Base-by-base conservation (phyloP, 2,797 vertebrate genomes). In the Anguilla megastoma region DNA sequence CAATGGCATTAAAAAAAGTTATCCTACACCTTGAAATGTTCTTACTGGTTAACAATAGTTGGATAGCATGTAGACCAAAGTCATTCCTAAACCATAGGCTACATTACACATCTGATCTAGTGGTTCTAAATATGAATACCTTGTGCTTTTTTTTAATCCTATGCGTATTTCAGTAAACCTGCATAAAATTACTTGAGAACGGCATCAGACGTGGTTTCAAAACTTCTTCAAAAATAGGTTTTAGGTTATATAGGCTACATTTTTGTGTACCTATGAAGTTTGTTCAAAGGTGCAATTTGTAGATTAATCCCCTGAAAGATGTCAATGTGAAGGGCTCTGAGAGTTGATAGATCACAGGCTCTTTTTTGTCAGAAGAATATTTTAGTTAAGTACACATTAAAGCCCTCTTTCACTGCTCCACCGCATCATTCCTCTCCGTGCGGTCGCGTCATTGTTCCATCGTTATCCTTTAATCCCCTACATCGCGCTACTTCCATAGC, bases 341-440 rank as follows among this genome's bases (percentile, higher is more conserved):
- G 86, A 86, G 66, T 76, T 76, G 50, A 86, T 86, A 30, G 86
- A 76, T 79, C 48, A 56, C 69, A 56, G n/a, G 48, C 50, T 79
- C 14, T 76, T 86, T 71, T 74, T 86, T 79, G 71, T 79, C n/a
- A 24, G 24, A 8, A 3, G 54, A 56, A 56, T 86, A 54, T 54
- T 79, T 56, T 36, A 33, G 86, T n/a, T 74, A 50, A 50, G 71
- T 86, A 27, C 41, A 74, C 48, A 41, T 74, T 50, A 74, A 86
- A 50, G 48, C 27, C 12, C 50, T 50, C 30, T 76, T 86, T 76
- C n/a, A 56, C 33, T 33, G 79, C 50, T 16, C 3, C n/a, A 48
- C 69, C 50, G 14, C 30, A 21, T 76, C 27, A 79, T 76, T 86
- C 48, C 71, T 27, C 52, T 87, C 2, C 50, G 16, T 83, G 36